These are phyloP conservation scores for Oreochromis mossambicus DNA, from an alignment of 2,797 vertebrate genomes.

Conservation along the genomic window DNA sequence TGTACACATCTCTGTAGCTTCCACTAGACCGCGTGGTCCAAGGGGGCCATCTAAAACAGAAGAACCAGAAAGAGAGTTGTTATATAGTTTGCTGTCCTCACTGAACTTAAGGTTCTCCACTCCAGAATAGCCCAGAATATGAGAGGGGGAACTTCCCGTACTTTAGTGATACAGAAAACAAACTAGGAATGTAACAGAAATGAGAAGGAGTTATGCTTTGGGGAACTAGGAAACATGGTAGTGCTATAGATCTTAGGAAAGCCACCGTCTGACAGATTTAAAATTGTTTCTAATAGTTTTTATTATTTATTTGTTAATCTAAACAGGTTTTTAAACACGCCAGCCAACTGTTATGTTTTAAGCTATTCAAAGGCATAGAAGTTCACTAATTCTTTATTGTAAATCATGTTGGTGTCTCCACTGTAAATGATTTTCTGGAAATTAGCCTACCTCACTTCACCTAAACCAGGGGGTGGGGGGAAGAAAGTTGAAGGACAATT, in stretches of 20 bases:
- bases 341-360: not conserved
- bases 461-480: not conserved
- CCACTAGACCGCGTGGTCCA: conserved; percentile 92
- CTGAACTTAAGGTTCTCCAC: not conserved
- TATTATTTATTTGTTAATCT: not conserved
- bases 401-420: not conserved
- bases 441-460: not conserved
- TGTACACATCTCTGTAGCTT: conserved; percentile 99
- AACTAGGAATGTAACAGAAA: not conserved
- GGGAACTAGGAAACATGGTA: not conserved
- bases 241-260: not conserved
- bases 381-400: not conserved
- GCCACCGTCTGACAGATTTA: not conserved
- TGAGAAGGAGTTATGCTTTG: conserved; percentile 12
- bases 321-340: not conserved
- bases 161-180: not conserved
- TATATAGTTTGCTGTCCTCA: not conserved
- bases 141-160: not conserved
- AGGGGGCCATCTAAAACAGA: conserved; percentile 85
- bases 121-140: not conserved
- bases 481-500: not conserved
- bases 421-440: not conserved
- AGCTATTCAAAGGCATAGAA: not conserved
- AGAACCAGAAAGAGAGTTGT: not conserved
- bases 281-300: not conserved